Base-by-base conservation (phyloP, 2,888 invertebrate genomes). In the Pilophorus perplexus region DNA sequence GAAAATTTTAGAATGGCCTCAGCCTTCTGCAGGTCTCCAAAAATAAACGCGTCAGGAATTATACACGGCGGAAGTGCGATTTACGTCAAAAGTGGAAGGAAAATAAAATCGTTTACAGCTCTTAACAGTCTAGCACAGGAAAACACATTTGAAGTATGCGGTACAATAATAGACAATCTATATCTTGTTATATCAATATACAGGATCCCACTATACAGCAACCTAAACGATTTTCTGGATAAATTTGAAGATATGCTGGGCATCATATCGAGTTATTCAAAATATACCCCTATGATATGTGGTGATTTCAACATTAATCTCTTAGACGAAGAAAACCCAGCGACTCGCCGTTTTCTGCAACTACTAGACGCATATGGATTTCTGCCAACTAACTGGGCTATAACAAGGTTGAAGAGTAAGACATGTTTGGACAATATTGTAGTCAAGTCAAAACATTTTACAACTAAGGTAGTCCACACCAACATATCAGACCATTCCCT, bases 401-500 rank as follows among this genome's bases (percentile, higher is more conserved):
- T 44, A 3, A 44, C 44, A 20, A 44, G 44, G 18, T 22, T 44
- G 22, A 44, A 44, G 22, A 44, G 44, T 44, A 44, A 16, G 6
- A 44, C 44, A 44, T 44, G 44, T 3, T 5, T 44, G 12, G 18
- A 44, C 22, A 44, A 44, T 18, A 44, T 44, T 44, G 5, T 44
- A 44, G 22, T 22, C 14, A 44, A 44, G 22, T 44, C 18, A 44
- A 44, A 44, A 2, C 18, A 5, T 16, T 44, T 16, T 16, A 44
- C 20, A 16, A 44, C 6, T 22, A 5, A 44, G 44, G 18, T 44
- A 2, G 44, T 44, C 12, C 44, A 44, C 18, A 44, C 18, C 3
- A 44, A 44, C 18, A 44, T 44, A 44, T 44, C 44, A 44, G 44
- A 44, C 22, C 44, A 44, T 44, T 44, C 44, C 44, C 22, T 44